Conservation (phyloP, 2,797 vertebrate species). For the Micropoecilia bifurca region DNA sequence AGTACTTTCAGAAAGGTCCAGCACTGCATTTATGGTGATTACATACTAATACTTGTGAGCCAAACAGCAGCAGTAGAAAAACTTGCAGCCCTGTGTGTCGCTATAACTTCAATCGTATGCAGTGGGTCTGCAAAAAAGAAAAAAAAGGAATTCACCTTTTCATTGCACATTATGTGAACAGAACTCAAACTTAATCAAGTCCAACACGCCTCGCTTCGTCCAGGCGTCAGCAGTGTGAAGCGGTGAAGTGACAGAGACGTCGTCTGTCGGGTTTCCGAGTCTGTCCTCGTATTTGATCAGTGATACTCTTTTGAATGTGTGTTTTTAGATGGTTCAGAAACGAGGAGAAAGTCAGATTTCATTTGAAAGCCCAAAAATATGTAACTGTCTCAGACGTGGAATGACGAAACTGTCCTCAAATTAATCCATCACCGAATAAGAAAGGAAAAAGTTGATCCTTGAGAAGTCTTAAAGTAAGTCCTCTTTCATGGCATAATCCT, state of each 20-base stretch:
- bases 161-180: conserved; percentile 17
- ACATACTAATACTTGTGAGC: conserved; percentile 15
- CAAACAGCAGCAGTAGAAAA: conserved; percentile 21
- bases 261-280: neutral
- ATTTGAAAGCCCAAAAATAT: conserved; percentile 33
- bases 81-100: conserved; percentile 14
- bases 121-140: neutral
- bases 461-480: neutral
- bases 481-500: neutral
- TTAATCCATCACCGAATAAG: conserved; percentile 24
- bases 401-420: conserved; percentile 11
- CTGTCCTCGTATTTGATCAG: neutral
- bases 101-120: conserved; percentile 23
- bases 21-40: conserved; percentile 35
- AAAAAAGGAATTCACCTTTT: conserved; percentile 16
- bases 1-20: conserved; percentile 15
- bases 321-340: neutral
- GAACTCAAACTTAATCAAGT: neutral
- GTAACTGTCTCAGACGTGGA: neutral
- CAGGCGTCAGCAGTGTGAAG: conserved; percentile 20
- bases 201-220: conserved; percentile 17
- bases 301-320: neutral
- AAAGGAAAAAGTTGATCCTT: conserved; percentile 8
- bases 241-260: conserved; percentile 18
- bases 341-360: neutral